phyloP scores from a whole-genome alignment of 2,797 vertebrate species.

The Varecia variegata region DNA sequence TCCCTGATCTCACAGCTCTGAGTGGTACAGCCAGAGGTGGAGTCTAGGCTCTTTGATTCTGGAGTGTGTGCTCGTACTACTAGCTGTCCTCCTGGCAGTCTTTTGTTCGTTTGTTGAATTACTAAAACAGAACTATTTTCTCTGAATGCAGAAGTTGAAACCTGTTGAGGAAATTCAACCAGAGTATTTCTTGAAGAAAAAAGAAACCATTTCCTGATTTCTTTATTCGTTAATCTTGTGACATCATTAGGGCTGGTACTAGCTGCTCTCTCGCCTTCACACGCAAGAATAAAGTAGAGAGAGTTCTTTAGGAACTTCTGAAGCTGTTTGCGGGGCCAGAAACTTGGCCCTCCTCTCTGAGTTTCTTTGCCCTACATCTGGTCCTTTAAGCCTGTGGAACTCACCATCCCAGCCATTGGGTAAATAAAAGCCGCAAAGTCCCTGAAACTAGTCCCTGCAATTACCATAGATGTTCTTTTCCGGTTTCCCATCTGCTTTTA shows the following conservation, averaged over 20 bases:
- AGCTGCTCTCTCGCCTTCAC: background rate
- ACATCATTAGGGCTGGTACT: background rate
- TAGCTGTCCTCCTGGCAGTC: background rate
- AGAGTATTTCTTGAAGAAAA: constrained; percentile 66
- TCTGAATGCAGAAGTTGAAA: constrained; percentile 75
- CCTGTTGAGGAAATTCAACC: constrained; percentile 71
- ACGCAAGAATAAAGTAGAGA: background rate
- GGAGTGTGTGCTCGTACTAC: background rate
- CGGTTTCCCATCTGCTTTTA: background rate
- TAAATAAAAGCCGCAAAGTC: background rate
- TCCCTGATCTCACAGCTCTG: background rate
- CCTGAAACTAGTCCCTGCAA: background rate
- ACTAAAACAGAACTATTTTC: constrained; percentile 54
- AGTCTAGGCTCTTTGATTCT: background rate
- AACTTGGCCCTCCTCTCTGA: background rate
- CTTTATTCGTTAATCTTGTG: constrained; percentile 55
- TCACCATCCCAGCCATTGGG: background rate
- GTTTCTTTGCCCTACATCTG: background rate
- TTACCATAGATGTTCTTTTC: background rate
- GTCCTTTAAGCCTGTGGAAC: background rate
- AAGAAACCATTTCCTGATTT: constrained; percentile 72
- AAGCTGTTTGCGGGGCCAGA: background rate
- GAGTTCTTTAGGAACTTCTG: background rate
- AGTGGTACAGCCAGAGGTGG: background rate
- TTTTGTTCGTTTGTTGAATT: constrained; percentile 14